A percentile compares a stretch with the other conserved stretches of the same genome.
Evolutionary conservation across 1,140 invertebrate species (phyloP).

Genomic region (Drosophila persimilis): DNA sequence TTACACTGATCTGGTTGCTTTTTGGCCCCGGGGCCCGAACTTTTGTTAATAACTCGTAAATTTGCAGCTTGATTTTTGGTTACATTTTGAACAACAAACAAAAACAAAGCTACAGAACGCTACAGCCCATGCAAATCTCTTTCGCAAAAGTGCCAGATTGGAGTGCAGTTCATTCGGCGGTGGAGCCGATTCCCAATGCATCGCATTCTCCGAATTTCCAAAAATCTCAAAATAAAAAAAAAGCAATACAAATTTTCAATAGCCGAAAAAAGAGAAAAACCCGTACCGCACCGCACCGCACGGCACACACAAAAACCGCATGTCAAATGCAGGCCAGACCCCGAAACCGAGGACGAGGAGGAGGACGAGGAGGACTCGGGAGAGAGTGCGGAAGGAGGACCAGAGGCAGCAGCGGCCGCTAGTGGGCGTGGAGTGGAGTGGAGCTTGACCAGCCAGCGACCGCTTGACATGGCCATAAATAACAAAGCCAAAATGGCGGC

Average conservation of each 20-base stretch:
- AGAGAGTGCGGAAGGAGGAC: not conserved
- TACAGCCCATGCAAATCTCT: not conserved
- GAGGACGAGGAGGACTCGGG: not conserved
- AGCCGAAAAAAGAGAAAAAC: conserved; percentile 4
- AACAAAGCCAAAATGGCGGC: conserved; percentile 78
- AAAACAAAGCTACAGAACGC: too few relatives aligned
- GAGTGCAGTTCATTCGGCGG: not conserved
- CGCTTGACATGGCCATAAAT: conserved; percentile 77
- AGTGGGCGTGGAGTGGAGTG: conserved; percentile 22
- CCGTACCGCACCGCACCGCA: conserved; percentile 28
- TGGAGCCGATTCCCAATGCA: conserved; percentile 5
- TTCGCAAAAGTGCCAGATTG: conserved; percentile 3
- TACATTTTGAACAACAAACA: conserved; percentile 2
- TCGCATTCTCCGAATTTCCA: not conserved
- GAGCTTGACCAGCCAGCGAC: conserved; percentile 63
- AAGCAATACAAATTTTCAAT: conserved; percentile 30
- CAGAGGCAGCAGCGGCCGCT: not conserved
- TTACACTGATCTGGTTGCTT: conserved; percentile 61
- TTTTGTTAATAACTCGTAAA: conserved; percentile 43
- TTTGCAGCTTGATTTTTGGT: conserved; percentile 61
- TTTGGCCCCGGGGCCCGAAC: conserved; percentile 28
- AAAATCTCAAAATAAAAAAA: not conserved
- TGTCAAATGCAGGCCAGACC: conserved; percentile 74
- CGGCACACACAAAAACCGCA: conserved; percentile 49
- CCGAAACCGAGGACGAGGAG: conserved; percentile 1